Evolutionary conservation across 2,113 vertebrate species (phyloP), one percentile per base, ranked within the genome.

Genomic region (Spermophilus dauricus): DNA sequence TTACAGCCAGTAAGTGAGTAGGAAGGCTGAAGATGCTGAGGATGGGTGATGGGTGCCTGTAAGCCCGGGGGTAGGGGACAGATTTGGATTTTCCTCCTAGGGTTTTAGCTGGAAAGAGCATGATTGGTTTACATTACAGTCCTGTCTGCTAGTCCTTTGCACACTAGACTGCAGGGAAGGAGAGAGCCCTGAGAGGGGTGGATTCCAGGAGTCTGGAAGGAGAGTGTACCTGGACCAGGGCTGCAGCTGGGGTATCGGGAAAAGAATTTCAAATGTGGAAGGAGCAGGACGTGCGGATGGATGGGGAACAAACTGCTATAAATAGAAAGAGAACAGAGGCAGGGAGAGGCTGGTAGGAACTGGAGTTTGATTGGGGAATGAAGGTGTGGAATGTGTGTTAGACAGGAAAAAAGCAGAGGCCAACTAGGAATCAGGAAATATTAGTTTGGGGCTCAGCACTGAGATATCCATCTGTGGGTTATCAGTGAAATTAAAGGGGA

Each of bases 51-150:
- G 61, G 67, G 37, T 17, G 7, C 18, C 65, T 61, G n/a, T 37
- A 30, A 73, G 22, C 16, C 48, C 24, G 4, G 28, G 28, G 7
- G 48, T 51, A 51, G 20, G 75, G 48, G n/a, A 88, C 12, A 12
- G 48, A 42, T 51, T 73, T 18, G 18, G 14, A 14, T 37, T 70
- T 22, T 63, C 65, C 56, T n/a, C 56, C 8, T 4, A 51, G 70
- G 53, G 17, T 32, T 73, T 20, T 4, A 11, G 4, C 17, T 1
- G 8, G 4, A 2, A 14, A 42, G 1, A 72, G 1, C 4, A 1
- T 39, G n/a, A 17, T 16, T 12, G 37, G 48, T 11, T 28, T 28
- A 51, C 16, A 2, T 18, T 37, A 1, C 32, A 48, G 4, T 63
- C 22, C 69, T 92, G 42, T 89, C 86, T 51, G 20, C 14, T 32